Evolutionary conservation across 1,140 invertebrate genomes (phyloP).

Genomic region (Magallana angulata): DNA sequence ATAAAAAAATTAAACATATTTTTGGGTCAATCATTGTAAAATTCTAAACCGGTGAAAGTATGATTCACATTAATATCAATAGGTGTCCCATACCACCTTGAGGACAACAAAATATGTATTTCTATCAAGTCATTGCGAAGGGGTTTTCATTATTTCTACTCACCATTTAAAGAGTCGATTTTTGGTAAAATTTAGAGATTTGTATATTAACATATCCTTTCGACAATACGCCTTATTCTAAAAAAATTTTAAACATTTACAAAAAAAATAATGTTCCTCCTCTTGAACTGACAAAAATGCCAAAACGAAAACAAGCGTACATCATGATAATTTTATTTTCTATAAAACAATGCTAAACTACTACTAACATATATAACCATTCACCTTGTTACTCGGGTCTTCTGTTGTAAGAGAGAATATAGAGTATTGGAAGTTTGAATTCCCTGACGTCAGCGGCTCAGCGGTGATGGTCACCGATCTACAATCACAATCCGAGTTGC

Average conservation of each 20-base stretch:
- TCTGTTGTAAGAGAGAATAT: constrained; percentile 27
- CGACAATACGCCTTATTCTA: neutral
- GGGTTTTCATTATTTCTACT: too few relatives aligned
- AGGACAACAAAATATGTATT: too few relatives aligned
- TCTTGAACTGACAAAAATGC: neutral
- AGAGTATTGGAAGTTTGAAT: constrained; percentile 37
- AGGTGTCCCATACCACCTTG: too few relatives aligned
- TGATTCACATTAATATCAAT: too few relatives aligned
- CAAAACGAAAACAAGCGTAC: neutral
- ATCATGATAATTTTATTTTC: neutral
- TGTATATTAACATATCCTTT: too few relatives aligned
- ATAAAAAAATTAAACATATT: too few relatives aligned
- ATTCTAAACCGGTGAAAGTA: too few relatives aligned
- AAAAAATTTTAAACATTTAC: neutral
- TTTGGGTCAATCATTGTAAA: too few relatives aligned
- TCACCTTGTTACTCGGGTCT: constrained; percentile 22
- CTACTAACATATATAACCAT: neutral
- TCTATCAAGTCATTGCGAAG: too few relatives aligned
- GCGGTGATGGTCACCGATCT: constrained; percentile 36
- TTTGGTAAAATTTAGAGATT: too few relatives aligned
- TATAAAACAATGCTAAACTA: neutral
- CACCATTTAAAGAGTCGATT: too few relatives aligned
- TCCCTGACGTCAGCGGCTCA: neutral
- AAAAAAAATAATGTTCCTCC: too few relatives aligned
- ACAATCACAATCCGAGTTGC: neutral